A percentile compares a stretch with the other conserved stretches of the same genome.
These are phyloP conservation scores for Ostrea edulis DNA, from an alignment of 1,140 invertebrate species.

Conservation along the genomic window DNA sequence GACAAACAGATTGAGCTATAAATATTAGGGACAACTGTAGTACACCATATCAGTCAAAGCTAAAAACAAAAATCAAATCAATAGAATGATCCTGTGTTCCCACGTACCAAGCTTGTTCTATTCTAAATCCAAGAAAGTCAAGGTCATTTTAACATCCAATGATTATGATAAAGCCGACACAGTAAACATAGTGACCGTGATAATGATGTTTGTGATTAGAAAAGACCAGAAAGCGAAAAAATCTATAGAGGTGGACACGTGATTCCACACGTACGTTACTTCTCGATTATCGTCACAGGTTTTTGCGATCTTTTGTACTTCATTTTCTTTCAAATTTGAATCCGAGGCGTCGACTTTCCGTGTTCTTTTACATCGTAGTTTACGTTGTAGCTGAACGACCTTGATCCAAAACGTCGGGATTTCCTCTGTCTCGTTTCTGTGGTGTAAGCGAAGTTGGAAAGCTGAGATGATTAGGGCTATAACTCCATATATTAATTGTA, in stretches of 20 bases:
- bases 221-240: slow-evolving; percentile 7
- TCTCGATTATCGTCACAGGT: background rate
- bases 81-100: too few relatives aligned
- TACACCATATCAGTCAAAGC: too few relatives aligned
- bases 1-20: too few relatives aligned
- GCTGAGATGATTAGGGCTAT: slow-evolving; percentile 27
- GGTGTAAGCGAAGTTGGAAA: slow-evolving; percentile 40
- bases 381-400: background rate
- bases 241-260: background rate
- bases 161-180: background rate
- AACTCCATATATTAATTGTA: slow-evolving; percentile 28
- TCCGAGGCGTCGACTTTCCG: background rate
- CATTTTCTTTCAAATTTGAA: background rate
- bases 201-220: background rate
- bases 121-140: too few relatives aligned
- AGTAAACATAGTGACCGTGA: background rate
- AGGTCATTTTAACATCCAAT: background rate
- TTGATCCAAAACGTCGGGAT: background rate
- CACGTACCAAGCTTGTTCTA: too few relatives aligned
- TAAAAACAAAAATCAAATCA: too few relatives aligned
- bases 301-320: background rate
- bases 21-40: too few relatives aligned
- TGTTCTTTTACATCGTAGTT: background rate
- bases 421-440: background rate
- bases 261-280: background rate